Evolutionary conservation across 2,888 invertebrate genomes (phyloP), one percentile per base, ranked within the genome.

Genomic region (Parnassius mnemosyne): DNA sequence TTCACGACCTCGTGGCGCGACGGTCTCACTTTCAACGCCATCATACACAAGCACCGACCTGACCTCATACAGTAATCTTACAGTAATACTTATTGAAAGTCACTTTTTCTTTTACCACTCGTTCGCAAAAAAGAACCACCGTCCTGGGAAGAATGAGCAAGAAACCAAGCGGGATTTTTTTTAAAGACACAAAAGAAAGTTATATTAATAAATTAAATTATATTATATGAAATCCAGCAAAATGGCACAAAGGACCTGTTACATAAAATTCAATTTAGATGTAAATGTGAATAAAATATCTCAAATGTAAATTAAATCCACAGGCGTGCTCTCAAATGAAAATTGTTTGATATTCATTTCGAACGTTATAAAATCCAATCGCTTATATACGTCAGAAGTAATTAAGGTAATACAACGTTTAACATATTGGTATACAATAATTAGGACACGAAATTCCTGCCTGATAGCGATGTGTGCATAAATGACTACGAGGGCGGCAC

Each of bases 1-100:
- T 99, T 99, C 90, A 99, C 99, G 53, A 99, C 98, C 41, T 98
- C 98, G 9, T 99, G 99, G 99, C 94, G 98, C 55, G 99, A 99
- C 87, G 99, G 99, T 65, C 92, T 99, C 64, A 99, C 99, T 13
- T 99, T 99, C 92, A 99, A 99, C 90, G 99, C 99, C 64, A 96
- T 99, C 81, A 99, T 99, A 75, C 99, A 99, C 92, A 99, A 99
- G 85, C 96, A 99, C 94, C 91, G 99, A 89, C 95, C 97, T 75
- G 95, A 99, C 93, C 92, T 99, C 87, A 94, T 99, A 84, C 95
- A 97, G 16, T 16, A 16, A 16, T 16, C 2, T 20, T 20, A 20
- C 20, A 20, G 20, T 20, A 20, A 20, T 20, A 20, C 20, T 20
- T 20, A 20, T 20, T 20, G 20, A 20, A 20, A 20, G 20, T 20